phyloP scores from a whole-genome alignment of 1,140 invertebrate genomes.

The Drosophila ercepeae region DNA sequence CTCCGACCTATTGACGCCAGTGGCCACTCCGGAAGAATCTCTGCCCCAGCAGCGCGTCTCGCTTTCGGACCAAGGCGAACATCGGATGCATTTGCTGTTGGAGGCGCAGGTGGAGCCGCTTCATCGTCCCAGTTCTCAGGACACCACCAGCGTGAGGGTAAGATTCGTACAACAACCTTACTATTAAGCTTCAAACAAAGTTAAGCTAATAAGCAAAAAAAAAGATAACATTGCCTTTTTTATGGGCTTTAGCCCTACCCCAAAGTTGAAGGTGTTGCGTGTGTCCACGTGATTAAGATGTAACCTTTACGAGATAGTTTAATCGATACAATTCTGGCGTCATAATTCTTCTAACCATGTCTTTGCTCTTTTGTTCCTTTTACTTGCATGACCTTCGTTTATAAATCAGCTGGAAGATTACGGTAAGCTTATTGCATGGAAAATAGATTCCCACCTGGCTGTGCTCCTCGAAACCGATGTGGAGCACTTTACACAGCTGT shows the following conservation, averaged over 20 bases:
- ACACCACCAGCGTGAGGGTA: slow-evolving; percentile 54
- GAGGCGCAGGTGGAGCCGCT: slow-evolving; percentile 58
- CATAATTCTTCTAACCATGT: slow-evolving; percentile 17
- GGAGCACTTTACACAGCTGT: slow-evolving; percentile 86
- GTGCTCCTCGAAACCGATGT: slow-evolving; percentile 88
- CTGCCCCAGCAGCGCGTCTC: slow-evolving; percentile 22
- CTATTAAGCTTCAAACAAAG: no score
- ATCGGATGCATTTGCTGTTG: slow-evolving; percentile 57
- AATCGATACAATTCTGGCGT: slow-evolving; percentile 35
- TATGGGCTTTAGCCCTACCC: neutral
- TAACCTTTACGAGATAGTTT: slow-evolving; percentile 4
- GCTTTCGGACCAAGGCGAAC: slow-evolving; percentile 37
- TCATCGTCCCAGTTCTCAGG: slow-evolving; percentile 2
- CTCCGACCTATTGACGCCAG: slow-evolving; percentile 36
- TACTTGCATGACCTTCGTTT: slow-evolving; percentile 17
- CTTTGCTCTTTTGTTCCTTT: slow-evolving; percentile 2
- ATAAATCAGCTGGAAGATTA: slow-evolving; percentile 87
- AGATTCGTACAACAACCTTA: no score
- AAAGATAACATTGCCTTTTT: neutral
- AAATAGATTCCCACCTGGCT: slow-evolving; percentile 86
- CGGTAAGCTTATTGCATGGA: slow-evolving; percentile 88
- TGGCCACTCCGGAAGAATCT: slow-evolving; percentile 37
- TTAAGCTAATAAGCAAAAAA: no score
- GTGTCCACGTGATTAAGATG: slow-evolving; percentile 36
- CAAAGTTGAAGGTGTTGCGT: slow-evolving; percentile 23